Percentiles rank a stretch among this genome's conserved stretches.
Evolutionary conservation across 2,113 vertebrate genomes (phyloP).

Genomic region (Oncorhynchus masou): DNA sequence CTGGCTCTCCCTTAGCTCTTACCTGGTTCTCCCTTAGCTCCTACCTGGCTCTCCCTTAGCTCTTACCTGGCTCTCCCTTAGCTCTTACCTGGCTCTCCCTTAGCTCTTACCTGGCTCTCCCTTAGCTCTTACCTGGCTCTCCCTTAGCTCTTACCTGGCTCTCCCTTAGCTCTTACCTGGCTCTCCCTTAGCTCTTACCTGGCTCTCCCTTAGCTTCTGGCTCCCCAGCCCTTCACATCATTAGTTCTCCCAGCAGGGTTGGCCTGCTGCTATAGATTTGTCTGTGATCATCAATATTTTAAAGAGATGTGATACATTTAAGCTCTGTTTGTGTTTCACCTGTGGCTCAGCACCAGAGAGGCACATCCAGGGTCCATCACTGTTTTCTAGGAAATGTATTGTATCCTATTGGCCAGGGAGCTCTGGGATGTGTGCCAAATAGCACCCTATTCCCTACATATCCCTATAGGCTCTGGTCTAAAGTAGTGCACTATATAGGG

Average conservation of each 20-base stretch:
- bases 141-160: too few relatives aligned
- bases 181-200: constrained; percentile 1
- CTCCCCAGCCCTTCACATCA: constrained; percentile 43
- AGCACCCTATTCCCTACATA: too few relatives aligned
- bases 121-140: too few relatives aligned
- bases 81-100: too few relatives aligned
- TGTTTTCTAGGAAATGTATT: constrained; percentile 53
- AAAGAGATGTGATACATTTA: constrained; percentile 29
- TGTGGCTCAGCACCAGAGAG: constrained; percentile 24
- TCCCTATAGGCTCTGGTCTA: too few relatives aligned
- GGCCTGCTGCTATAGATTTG: constrained; percentile 42
- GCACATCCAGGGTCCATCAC: constrained; percentile 17
- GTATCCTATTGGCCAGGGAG: constrained; percentile 51
- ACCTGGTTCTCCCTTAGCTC: background rate
- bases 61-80: too few relatives aligned
- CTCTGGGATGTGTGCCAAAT: too few relatives aligned
- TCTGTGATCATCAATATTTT: constrained; percentile 40
- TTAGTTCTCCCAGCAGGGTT: constrained; percentile 36
- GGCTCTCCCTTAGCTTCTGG: background rate
- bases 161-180: too few relatives aligned
- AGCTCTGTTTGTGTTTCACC: constrained; percentile 37
- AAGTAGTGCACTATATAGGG: too few relatives aligned
- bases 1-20: background rate
- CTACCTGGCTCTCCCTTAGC: background rate
- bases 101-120: too few relatives aligned